Evolutionary conservation across 2,888 invertebrate genomes (phyloP), one percentile per base, ranked within the genome.

Genomic region (Charanyca ferruginea): DNA sequence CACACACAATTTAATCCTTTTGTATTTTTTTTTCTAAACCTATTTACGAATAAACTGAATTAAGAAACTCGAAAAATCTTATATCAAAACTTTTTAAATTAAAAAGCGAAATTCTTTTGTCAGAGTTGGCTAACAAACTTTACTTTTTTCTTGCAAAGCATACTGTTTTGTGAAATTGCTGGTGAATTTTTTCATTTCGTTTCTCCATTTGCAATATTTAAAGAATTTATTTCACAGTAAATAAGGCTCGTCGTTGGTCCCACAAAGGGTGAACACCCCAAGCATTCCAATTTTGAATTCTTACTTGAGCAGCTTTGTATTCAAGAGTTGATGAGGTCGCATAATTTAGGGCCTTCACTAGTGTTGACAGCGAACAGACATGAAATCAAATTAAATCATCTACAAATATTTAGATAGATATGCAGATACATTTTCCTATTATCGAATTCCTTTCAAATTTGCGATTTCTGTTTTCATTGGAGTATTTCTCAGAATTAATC

Each of bases 101-200:
- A 84, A 85, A 84, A 84, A 84, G 63, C 58, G 44, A 73, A 83
- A 83, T 85, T 85, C 82, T 81, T 78, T 80, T 81, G 78, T 83
- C 67, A 57, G 64, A 77, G 77, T 84, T 72, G 53, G 69, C 66
- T 59, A 78, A 77, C 63, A 78, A 86, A 85, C 73, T 87, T 85
- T 42, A 67, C 44, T 61, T 65, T 72, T 83, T 81, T 80, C 68
- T 77, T 70, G 47, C 59, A 68, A 77, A 72, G 65, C 73, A 62
- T 60, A 75, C 58, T 69, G 71, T 80, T 55, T 72, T 60, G 58
- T 72, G 55, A 76, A 80, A 68, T 79, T 73, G 73, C 53, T 57
- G 71, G 77, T 58, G 72, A 73, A 38, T 74, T 49, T 77, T 74
- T 72, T 61, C 52, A 44, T 35, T 47, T 47, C 32, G 23, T 65